These are phyloP conservation scores for Eublepharis macularius DNA, from an alignment of 2,113 vertebrate genomes.

Conservation along the genomic window DNA sequence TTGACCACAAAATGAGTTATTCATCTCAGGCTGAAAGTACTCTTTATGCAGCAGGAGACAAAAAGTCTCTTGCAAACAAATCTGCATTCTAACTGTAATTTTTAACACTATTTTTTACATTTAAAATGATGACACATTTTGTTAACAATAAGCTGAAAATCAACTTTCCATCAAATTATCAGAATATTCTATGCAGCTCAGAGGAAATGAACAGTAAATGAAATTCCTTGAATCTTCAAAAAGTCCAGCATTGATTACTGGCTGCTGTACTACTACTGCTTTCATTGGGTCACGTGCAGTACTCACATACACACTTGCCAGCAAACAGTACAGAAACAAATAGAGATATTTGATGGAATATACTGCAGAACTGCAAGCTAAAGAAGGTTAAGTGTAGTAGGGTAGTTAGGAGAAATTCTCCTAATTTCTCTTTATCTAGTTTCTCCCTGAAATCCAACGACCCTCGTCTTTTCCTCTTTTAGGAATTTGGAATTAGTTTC, in stretches of 20 bases:
- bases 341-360: background rate
- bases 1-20: conserved; percentile 71
- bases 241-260: background rate
- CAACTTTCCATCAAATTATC: fast-evolving
- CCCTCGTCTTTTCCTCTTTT: too few relatives aligned
- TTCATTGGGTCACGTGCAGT: background rate
- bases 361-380: background rate
- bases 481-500: too few relatives aligned
- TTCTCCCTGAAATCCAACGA: too few relatives aligned
- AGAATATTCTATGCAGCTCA: background rate
- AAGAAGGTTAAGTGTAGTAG: background rate
- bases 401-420: too few relatives aligned
- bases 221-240: background rate
- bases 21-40: conserved; percentile 31
- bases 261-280: background rate
- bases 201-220: background rate
- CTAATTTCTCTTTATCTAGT: too few relatives aligned
- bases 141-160: background rate
- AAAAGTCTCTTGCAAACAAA: conserved; percentile 29
- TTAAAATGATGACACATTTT: background rate
- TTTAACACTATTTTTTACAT: conserved; percentile 1
- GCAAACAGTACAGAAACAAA: background rate
- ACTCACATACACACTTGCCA: background rate
- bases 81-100: background rate
- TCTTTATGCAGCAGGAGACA: conserved; percentile 40